Evolutionary conservation across 2,113 vertebrate species (phyloP), one percentile per base, ranked within the genome.

Genomic region (Irena cyanogastra): DNA sequence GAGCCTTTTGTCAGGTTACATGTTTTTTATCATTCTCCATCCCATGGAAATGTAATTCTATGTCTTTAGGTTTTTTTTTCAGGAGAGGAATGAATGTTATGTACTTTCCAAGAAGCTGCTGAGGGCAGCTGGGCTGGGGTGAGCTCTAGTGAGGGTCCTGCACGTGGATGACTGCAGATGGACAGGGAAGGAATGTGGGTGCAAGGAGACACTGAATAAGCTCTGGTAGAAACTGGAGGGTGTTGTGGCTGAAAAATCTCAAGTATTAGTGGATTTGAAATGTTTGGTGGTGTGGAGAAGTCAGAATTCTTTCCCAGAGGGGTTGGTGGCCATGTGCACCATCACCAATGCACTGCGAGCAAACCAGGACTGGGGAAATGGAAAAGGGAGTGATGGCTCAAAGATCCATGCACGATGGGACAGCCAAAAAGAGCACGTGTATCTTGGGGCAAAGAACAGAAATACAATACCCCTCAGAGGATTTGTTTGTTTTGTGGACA

Each of bases 291-390:
- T 54, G 30, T 64, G 57, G 26, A 82, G 65, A 63, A 42, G 33
- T 8, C 7, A 30, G 31, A 74, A 37, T 1, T 1, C 20, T 59
- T 75, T n/a, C 16, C 19, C 33, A 49, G 41, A 70, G 17, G 17
- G 5, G 1, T 5, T 69, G 28, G 15, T 81, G 41, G 9, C 11
- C 4, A 2, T 3, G 26, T 45, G 44, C 33, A 31, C 24, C 30
- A 30, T 11, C 14, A 50, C 1, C 24, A 80, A 4, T 0, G 4
- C 12, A 13, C 8, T 16, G 18, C 0, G 2, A 74, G 15, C 20
- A 78, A 61, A 66, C 10, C 21, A 54, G 69, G 9, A 41, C 2
- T 4, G 6, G 19, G 13, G 14, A 41, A 47, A 44, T 4, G 24
- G 27, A 30, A 61, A 69, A 72, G 19, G 18, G 7, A 44, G 4